These are phyloP conservation scores for Solea senegalensis DNA, from an alignment of 2,113 vertebrate genomes.

Conservation along the genomic window DNA sequence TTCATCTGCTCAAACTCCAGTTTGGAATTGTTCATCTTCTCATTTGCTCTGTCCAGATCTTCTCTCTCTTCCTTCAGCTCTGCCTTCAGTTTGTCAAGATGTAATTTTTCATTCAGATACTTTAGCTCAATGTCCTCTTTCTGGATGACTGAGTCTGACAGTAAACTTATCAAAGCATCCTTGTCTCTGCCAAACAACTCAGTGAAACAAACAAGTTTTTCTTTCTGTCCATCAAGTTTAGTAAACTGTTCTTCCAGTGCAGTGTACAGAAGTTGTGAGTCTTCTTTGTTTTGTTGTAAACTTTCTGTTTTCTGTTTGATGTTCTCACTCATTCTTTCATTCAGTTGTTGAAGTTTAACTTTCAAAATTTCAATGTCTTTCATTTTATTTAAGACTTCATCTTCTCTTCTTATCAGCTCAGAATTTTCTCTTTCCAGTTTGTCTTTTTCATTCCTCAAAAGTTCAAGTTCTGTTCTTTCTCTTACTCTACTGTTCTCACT, in stretches of 20 bases:
- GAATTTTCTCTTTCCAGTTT: not conserved
- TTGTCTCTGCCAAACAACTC: not conserved
- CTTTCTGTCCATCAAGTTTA: too few relatives aligned
- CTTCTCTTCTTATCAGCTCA: not conserved
- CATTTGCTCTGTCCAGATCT: not conserved
- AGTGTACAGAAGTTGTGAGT: not conserved
- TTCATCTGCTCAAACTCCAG: too few relatives aligned
- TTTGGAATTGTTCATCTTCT: too few relatives aligned
- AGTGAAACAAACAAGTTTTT: too few relatives aligned
- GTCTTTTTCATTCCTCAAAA: not conserved
- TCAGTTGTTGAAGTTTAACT: not conserved
- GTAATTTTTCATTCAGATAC: not conserved
- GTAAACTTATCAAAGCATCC: too few relatives aligned
- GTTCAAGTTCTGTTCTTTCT: constrained; percentile 3
- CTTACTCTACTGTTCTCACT: not conserved
- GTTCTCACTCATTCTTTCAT: not conserved
- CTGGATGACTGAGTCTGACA: too few relatives aligned
- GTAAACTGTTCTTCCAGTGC: too few relatives aligned
- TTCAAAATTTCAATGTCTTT: not conserved
- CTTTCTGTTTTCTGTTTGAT: not conserved
- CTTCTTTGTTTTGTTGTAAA: not conserved
- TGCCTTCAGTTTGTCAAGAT: not conserved
- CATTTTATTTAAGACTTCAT: not conserved
- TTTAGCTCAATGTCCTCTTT: too few relatives aligned
- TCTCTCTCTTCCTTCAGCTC: not conserved